These are phyloP conservation scores for Cynocephalus volans DNA, from an alignment of 2,113 vertebrate species.

Conservation along the genomic window DNA sequence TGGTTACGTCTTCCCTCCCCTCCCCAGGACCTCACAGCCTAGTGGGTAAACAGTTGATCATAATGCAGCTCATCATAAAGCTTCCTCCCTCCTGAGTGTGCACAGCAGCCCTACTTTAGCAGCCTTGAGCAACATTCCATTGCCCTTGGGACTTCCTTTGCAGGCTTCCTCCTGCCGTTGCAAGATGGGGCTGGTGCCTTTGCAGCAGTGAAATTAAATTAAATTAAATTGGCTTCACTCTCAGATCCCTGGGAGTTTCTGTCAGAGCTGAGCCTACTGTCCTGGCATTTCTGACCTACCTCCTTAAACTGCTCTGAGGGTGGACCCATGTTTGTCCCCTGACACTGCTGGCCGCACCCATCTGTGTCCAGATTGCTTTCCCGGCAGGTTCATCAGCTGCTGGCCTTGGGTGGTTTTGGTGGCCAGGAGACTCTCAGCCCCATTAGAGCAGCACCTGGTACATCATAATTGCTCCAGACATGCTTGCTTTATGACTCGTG, in stretches of 20 bases:
- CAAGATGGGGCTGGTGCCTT: background rate
- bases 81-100: background rate
- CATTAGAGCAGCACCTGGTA: background rate
- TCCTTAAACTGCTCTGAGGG: background rate
- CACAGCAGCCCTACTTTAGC: accelerated
- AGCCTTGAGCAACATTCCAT: background rate
- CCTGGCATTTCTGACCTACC: background rate
- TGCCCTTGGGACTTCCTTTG: background rate
- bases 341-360: background rate
- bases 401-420: background rate
- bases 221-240: background rate
- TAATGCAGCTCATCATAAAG: background rate
- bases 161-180: background rate
- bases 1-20: background rate
- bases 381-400: background rate
- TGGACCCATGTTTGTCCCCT: background rate
- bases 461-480: background rate
- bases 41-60: background rate
- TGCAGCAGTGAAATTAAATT: background rate
- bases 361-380: background rate
- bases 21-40: background rate
- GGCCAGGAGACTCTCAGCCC: background rate
- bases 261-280: background rate
- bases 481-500: background rate
- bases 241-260: background rate